These are phyloP conservation scores for Oreochromis spilurus DNA, from an alignment of 2,113 vertebrate genomes.

Conservation along the genomic window DNA sequence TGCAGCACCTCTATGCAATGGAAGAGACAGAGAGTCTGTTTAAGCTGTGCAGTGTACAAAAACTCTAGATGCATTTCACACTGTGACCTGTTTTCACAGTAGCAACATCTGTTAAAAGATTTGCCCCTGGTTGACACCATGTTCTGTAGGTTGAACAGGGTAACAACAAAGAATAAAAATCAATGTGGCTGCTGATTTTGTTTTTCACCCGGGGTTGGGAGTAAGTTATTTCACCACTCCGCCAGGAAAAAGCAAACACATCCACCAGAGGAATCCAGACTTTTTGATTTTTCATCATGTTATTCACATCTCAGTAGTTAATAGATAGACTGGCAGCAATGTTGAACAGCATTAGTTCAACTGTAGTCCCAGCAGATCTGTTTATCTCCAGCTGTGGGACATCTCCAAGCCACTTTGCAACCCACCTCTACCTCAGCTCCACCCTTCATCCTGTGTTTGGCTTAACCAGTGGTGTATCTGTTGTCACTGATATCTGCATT, in stretches of 20 bases:
- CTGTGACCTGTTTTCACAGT: not conserved
- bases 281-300: not conserved
- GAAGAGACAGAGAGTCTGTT: not conserved
- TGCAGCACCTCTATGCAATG: not conserved
- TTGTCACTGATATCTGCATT: not conserved
- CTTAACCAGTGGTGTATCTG: not conserved
- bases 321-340: not conserved
- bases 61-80: not conserved
- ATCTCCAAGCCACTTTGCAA: not conserved
- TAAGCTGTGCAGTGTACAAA: not conserved
- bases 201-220: not conserved
- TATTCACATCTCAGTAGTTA: not conserved
- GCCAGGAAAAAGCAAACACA: not conserved
- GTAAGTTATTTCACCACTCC: not conserved
- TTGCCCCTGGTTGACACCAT: not conserved
- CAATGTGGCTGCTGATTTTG: not conserved
- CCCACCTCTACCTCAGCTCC: not conserved
- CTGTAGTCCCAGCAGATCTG: not conserved
- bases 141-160: not conserved
- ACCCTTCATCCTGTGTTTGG: not conserved
- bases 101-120: not conserved
- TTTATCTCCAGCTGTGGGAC: not conserved
- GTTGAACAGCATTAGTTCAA: not conserved
- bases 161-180: not conserved
- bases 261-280: not conserved